Percentiles rank a stretch among this genome's conserved stretches.
Conservation (phyloP, 1,140 invertebrate species). For the Drosophila insularis region DNA sequence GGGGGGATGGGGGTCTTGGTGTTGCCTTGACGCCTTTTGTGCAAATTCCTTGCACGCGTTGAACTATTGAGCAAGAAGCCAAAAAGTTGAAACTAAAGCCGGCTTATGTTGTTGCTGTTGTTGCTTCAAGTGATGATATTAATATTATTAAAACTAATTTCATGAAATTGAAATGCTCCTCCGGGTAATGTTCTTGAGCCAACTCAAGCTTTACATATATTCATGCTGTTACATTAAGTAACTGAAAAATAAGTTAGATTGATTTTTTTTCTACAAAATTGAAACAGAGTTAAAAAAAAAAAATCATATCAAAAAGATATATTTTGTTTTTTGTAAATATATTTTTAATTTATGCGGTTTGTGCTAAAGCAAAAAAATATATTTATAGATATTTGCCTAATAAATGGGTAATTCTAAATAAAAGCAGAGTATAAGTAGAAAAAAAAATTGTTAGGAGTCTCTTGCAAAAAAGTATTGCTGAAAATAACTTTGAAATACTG, state of each 20-base stretch:
- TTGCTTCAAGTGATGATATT: conserved; percentile 70
- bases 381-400: no score
- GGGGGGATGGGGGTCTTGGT: not conserved
- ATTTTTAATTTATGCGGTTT: no score
- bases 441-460: no score
- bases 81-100: conserved; percentile 56
- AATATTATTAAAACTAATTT: conserved; percentile 79
- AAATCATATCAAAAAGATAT: no score
- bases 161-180: conserved; percentile 55
- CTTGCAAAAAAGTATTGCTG: no score
- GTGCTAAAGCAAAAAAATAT: no score
- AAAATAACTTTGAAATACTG: no score
- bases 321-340: no score
- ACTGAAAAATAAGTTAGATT: not conserved
- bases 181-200: not conserved
- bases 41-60: conserved; percentile 55
- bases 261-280: not conserved
- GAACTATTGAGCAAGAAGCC: conserved; percentile 61
- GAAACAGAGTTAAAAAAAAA: no score
- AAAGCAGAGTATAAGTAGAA: no score
- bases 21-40: conserved; percentile 74
- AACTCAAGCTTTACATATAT: not conserved
- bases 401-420: no score
- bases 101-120: conserved; percentile 55
- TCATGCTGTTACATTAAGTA: not conserved